Conservation (phyloP, 2,797 vertebrate species). For the Sorex maritimensis region DNA sequence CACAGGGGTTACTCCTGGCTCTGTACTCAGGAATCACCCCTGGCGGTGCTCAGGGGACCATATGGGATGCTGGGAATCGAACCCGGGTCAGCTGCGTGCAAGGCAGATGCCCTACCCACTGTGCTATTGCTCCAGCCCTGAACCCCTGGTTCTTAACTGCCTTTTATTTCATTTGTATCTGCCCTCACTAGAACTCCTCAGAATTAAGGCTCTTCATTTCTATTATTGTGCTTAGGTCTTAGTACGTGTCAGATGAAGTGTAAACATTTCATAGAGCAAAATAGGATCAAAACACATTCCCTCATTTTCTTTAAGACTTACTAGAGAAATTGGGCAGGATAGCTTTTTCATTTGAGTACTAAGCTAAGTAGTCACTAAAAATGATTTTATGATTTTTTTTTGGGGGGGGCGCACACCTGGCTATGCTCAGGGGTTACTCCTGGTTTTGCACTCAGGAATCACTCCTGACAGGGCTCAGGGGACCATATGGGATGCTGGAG, state of each 20-base stretch:
- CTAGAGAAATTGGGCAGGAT: not conserved
- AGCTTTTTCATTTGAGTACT: constrained; percentile 17
- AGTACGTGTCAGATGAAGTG: not conserved
- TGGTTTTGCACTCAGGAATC: too few species aligned
- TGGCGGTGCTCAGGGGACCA: too few species aligned
- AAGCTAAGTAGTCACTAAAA: constrained; percentile 45
- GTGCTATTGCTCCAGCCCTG: too few species aligned
- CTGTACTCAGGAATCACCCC: too few species aligned
- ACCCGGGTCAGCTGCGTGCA: too few species aligned
- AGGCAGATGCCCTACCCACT: too few species aligned
- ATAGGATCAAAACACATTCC: not conserved
- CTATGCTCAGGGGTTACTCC: too few species aligned
- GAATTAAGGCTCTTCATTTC: constrained; percentile 7
- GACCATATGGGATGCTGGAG: too few species aligned
- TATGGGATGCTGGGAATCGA: too few species aligned
- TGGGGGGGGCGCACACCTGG: too few species aligned
- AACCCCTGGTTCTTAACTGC: not conserved
- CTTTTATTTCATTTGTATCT: not conserved
- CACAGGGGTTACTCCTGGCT: too few species aligned
- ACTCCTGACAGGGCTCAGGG: not conserved
- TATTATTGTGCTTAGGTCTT: not conserved
- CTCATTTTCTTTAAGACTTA: constrained; percentile 28
- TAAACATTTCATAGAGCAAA: constrained; percentile 29
- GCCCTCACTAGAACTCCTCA: not conserved
- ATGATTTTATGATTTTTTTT: not conserved